Evolutionary conservation across 2,797 vertebrate species (phyloP), one percentile per base, ranked within the genome.

Genomic region (Lagodon rhomboides): DNA sequence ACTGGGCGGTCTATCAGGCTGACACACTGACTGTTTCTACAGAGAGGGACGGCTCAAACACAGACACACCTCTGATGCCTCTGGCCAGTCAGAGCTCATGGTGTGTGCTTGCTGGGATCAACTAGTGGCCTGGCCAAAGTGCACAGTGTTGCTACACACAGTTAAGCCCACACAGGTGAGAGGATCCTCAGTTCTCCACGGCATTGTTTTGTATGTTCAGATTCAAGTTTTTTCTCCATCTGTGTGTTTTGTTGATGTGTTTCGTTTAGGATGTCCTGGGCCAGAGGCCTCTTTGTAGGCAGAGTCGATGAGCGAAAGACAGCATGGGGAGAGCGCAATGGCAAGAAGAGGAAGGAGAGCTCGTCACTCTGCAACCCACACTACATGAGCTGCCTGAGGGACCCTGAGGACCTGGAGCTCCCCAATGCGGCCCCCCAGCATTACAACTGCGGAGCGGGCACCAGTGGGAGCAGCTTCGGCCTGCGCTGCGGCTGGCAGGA

Each of bases 351-450:
- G 75, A 96, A 95, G 47, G 93, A 95, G 86, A 93, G 93, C 84
- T 95, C 95, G 1, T 94, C 96, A 22, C 94, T 98, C 85, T 99
- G 97, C 59, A 93, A 95, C 22, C 96, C 96, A 18, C 97, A 96
- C 90, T 99, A 99, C 89, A 97, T 98, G 97, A 99, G 97, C 94
- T 99, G 98, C 93, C 95, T 99, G 83, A 97, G 96, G 90, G 97
- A 98, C 91, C 93, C 95, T 0, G 97, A 97, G 90, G 92, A 93
- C 66, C 94, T 95, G 58, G 95, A 95, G 38, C 86, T 89, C 20
- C 89, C 94, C 4, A 89, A 92, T 58, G 89, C 68, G 22, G 75
- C 92, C 75, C 87, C 91, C 61, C 94, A 93, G 81, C 92, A 91
- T 78, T 94, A 93, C 85, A 91, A 90, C 27, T 88, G 92, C 5